Evolutionary conservation across 2,888 invertebrate genomes (phyloP).

Genomic region (Stenodera caucasica): DNA sequence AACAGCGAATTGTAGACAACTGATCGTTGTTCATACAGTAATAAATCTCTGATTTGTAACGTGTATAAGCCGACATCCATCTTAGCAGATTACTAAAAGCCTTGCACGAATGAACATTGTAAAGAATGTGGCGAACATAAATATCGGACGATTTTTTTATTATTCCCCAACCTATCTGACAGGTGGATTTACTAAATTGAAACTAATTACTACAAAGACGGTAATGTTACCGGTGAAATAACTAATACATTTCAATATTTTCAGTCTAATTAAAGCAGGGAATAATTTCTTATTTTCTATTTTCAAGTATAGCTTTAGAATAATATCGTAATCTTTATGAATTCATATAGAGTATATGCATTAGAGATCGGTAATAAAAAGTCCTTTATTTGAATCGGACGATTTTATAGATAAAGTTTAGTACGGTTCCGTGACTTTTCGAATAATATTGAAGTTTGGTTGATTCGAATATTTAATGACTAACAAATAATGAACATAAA

Average conservation of each 20-base stretch:
- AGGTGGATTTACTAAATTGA: constrained; percentile 19
- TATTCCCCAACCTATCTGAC: constrained; percentile 8
- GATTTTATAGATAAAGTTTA: constrained; percentile 40
- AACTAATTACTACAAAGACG: constrained; percentile 18
- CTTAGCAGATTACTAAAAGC: constrained; percentile 27
- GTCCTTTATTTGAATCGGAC: constrained; percentile 36
- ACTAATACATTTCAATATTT: constrained; percentile 10
- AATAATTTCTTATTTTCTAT: constrained; percentile 14
- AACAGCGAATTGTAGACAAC: constrained; percentile 18
- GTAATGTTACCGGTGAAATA: constrained; percentile 15
- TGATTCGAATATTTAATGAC: constrained; percentile 14
- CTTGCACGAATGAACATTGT: constrained; percentile 26
- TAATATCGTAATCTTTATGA: constrained; percentile 29
- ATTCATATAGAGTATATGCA: constrained; percentile 39
- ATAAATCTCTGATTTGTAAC: constrained; percentile 31
- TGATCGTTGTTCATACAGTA: constrained; percentile 25
- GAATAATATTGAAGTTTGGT: constrained; percentile 10
- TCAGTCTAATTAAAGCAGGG: constrained; percentile 16
- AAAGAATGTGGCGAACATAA: constrained; percentile 22
- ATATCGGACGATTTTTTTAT: constrained; percentile 22
- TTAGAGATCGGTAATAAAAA: constrained; percentile 36
- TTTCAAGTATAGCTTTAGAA: not conserved
- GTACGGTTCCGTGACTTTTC: constrained; percentile 37
- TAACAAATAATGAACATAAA: not conserved
- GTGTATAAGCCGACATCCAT: constrained; percentile 28